Base-by-base conservation (phyloP, 2,888 invertebrate genomes). In the Chorisops tibialis region DNA sequence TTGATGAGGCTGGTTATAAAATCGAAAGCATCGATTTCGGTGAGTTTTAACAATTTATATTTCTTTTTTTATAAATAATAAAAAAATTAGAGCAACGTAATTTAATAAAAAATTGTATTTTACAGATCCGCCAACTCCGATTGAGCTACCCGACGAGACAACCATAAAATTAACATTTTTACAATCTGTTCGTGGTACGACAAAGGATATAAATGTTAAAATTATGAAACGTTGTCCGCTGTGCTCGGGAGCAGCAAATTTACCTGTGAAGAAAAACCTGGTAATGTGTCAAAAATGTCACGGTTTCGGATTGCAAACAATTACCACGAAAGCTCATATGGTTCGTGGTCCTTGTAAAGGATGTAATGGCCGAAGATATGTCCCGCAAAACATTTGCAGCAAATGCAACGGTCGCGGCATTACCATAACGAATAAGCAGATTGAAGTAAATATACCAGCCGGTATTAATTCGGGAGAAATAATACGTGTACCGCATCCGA, bases 231-330 rank as follows among this genome's bases (percentile, higher is more conserved):
- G 74, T 48, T 76, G 76, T 37, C 71, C 71, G 0, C 63, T 52
- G n/a, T 77, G 76, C 58, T 70, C 70, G 39, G 75, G 75, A 3
- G 73, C 71, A 38, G 69, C 72, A 0, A 70, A 70, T 37, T 66
- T 70, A 22, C 66, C 56, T 5, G 12, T 56, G 7, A 56, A 69
- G 39, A 70, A 71, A 5, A 67, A 70, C 30, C 68, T 72, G 11
- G 74, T 74, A 64, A 68, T 70, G 3, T 76, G 76, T 39, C 69
- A 72, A 1, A 74, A 72, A n/a, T 76, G 76, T 62, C 72, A 73
- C 24, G 76, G 76, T 9, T 73, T 70, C 0, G 76, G 76, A 0
- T 70, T 71, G 41, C 63, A 73, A 3, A 68, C 69, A 2, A 69
- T 69, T 16, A 73, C 69, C 35, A 72, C 71, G 1, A 30, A 68